A percentile compares a stretch with the other conserved stretches of the same genome.
These are phyloP conservation scores for Agrilus planipennis DNA, from an alignment of 1,140 invertebrate species.

Conservation along the genomic window DNA sequence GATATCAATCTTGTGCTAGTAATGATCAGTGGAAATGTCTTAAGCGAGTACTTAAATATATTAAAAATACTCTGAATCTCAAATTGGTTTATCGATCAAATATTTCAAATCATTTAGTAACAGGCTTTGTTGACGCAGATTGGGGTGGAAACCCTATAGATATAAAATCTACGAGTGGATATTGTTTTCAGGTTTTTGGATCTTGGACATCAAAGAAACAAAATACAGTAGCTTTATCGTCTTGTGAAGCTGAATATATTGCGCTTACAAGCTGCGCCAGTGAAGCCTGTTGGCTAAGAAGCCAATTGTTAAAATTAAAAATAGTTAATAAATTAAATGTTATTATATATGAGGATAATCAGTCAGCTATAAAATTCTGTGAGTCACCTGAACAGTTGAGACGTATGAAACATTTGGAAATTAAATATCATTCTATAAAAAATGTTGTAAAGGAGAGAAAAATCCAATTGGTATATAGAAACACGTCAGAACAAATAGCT, in stretches of 20 bases:
- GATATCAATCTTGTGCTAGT: conserved; percentile 21
- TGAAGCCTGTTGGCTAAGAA: conserved; percentile 20
- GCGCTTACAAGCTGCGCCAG: conserved; percentile 11
- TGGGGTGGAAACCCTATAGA: conserved; percentile 24
- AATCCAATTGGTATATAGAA: too few relatives aligned
- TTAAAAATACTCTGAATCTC: conserved; percentile 28
- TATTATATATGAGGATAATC: conserved; percentile 22
- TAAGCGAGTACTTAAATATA: conserved; percentile 32
- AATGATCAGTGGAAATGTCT: conserved; percentile 24
- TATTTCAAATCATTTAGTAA: conserved; percentile 3
- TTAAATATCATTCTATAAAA: too few relatives aligned
- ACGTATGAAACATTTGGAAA: conserved; percentile 22
- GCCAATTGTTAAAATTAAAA: conserved; percentile 21
- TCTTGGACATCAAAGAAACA: conserved; percentile 15
- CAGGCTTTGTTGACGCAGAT: conserved; percentile 26
- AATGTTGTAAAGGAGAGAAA: too few relatives aligned
- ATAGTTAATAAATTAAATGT: conserved; percentile 4
- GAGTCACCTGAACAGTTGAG: conserved; percentile 25
- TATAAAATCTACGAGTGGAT: conserved; percentile 22
- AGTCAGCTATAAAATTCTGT: conserved; percentile 26
- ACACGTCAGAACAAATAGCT: too few relatives aligned
- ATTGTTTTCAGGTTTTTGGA: conserved; percentile 22
- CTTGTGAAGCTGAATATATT: conserved; percentile 41
- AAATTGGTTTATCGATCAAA: conserved; percentile 14
- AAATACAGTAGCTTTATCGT: conserved; percentile 12